These are phyloP conservation scores for Ciconia maguari DNA, from an alignment of 2,113 vertebrate genomes.

Conservation along the genomic window DNA sequence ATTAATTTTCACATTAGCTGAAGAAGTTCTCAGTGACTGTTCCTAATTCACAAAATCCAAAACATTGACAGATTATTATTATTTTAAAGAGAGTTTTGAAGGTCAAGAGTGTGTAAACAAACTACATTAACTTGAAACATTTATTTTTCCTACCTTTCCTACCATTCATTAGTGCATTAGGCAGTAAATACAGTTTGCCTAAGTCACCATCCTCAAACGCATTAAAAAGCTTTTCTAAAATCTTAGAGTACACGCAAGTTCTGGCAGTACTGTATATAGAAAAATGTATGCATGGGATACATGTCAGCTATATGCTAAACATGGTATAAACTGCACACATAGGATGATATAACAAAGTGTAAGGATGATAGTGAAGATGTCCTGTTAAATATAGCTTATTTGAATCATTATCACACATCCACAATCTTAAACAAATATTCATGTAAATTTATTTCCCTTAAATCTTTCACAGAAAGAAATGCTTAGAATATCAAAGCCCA, in stretches of 20 bases:
- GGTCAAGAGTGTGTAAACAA: not conserved
- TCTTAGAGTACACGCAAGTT: not conserved
- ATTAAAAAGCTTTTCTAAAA: not conserved
- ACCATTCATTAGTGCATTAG: not conserved
- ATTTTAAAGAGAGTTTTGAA: not conserved
- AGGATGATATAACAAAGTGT: not conserved
- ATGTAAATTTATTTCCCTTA: not conserved
- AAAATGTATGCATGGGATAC: not conserved
- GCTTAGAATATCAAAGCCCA: not conserved
- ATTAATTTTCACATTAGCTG: not conserved
- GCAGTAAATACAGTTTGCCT: not conserved
- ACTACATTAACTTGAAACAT: not conserved
- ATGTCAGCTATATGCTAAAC: not conserved
- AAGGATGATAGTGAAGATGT: not conserved
- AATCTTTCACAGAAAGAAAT: not conserved
- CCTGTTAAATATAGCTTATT: not conserved
- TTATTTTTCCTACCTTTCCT: not conserved
- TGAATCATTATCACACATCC: not conserved
- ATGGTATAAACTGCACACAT: not conserved
- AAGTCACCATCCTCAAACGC: not conserved
- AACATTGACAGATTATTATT: not conserved
- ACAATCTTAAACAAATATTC: not conserved
- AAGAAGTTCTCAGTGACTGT: not conserved
- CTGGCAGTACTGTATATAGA: not conserved
- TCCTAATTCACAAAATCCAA: not conserved